Evolutionary conservation across 1,140 invertebrate genomes (phyloP).

Genomic region (Musca domestica): DNA sequence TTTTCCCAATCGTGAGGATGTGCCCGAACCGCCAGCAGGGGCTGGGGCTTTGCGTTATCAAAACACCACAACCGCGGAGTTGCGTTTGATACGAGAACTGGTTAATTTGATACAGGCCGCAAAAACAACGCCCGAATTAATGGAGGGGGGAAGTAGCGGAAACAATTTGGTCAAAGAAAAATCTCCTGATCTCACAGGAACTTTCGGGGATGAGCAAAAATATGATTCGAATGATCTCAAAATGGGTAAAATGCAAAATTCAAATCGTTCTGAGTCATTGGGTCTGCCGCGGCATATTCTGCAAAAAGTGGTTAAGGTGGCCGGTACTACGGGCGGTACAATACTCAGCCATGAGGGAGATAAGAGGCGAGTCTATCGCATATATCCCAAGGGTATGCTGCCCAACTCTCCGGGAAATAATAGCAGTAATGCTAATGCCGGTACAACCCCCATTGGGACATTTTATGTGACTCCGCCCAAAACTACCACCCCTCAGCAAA

Average conservation of each 20-base stretch:
- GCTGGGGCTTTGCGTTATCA: background rate
- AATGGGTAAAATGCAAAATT: background rate
- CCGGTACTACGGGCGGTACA: background rate
- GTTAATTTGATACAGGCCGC: background rate
- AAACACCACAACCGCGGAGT: background rate
- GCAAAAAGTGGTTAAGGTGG: conserved; percentile 12
- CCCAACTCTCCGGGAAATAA: no score
- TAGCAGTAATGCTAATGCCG: background rate
- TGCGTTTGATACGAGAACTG: conserved; percentile 8
- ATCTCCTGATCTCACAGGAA: background rate
- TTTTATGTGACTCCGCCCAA: conserved; percentile 1
- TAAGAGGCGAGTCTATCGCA: conserved; percentile 7
- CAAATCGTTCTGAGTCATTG: background rate
- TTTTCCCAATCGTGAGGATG: background rate
- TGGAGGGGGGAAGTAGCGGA: background rate
- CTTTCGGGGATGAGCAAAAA: background rate
- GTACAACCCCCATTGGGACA: background rate
- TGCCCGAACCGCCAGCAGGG: background rate
- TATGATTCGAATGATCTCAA: background rate
- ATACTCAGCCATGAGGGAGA: background rate
- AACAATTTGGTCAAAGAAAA: background rate
- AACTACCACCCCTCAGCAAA: background rate
- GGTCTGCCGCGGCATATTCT: conserved; percentile 1
- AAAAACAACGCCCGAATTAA: conserved; percentile 10
- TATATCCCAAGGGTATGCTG: background rate